Conservation (phyloP, 2,797 vertebrate species). For the Premnoplex brunnescens region DNA sequence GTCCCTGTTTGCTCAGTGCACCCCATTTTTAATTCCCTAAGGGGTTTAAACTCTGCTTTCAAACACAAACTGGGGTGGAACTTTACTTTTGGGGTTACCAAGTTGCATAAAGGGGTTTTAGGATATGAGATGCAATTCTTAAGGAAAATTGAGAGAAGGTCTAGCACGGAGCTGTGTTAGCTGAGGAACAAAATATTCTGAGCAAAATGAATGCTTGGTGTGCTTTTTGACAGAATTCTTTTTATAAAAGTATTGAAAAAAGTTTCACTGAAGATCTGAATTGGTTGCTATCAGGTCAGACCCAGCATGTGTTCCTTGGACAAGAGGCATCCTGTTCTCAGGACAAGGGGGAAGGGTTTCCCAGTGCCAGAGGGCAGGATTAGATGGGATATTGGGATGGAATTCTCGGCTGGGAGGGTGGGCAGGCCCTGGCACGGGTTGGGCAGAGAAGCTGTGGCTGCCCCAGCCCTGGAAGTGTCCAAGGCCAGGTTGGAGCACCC, state of each 20-base stretch:
- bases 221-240: neutral
- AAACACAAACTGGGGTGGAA: neutral
- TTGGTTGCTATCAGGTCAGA: neutral
- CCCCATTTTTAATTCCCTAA: neutral
- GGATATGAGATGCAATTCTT: neutral
- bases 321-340: neutral
- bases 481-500: neutral
- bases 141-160: neutral
- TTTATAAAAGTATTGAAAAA: neutral
- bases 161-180: fast-evolving
- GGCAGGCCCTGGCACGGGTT: neutral
- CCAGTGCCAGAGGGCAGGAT: neutral
- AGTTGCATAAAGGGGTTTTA: neutral
- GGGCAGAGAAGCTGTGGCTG: neutral
- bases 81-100: neutral
- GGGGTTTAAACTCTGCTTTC: neutral
- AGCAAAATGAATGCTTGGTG: neutral
- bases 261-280: neutral
- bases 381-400: neutral
- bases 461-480: neutral
- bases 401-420: neutral
- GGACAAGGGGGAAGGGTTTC: neutral
- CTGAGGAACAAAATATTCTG: neutral
- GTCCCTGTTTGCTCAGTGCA: neutral
- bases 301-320: fast-evolving